Percentiles rank a stretch among this genome's conserved stretches.
phyloP scores from a whole-genome alignment of 2,113 vertebrate species.

The Notarius lentiginosus region DNA sequence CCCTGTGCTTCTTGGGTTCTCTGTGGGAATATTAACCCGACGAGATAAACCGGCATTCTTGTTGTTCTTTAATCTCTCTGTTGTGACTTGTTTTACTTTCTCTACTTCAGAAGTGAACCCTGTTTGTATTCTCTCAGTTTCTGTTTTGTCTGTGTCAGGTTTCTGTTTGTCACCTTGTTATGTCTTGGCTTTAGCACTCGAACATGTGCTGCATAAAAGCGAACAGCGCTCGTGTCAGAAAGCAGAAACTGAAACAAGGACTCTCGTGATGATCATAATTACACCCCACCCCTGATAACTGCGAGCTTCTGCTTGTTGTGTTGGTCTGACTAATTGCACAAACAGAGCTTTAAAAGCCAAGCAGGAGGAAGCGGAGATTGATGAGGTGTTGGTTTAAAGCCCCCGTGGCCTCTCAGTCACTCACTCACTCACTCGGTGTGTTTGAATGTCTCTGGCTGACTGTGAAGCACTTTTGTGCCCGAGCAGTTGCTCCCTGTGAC shows the following conservation, averaged over 20 bases:
- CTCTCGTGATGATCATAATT: constrained; percentile 7
- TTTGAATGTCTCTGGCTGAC: constrained; percentile 21
- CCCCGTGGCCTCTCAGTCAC: constrained; percentile 12
- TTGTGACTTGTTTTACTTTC: constrained; percentile 1
- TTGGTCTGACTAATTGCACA: constrained; percentile 21
- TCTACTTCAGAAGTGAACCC: neutral
- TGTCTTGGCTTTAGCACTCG: neutral
- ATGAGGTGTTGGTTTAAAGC: constrained; percentile 49
- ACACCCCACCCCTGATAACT: neutral
- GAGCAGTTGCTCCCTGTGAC: constrained; percentile 35
- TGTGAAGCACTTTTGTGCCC: constrained; percentile 17
- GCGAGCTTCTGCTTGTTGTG: neutral
- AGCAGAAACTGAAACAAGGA: neutral
- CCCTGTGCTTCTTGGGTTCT: neutral
- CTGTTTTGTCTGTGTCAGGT: neutral
- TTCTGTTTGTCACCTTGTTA: constrained; percentile 3
- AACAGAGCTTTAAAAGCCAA: constrained; percentile 20
- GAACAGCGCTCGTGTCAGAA: neutral
- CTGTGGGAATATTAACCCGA: constrained; percentile 8
- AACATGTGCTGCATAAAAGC: neutral
- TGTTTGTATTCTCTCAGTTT: neutral
- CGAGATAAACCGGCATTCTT: neutral
- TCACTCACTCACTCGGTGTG: neutral
- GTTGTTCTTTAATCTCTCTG: neutral
- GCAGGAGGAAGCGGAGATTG: constrained; percentile 37